Base-by-base conservation (phyloP, 2,113 vertebrate species). In the Thalassoma bifasciatum region DNA sequence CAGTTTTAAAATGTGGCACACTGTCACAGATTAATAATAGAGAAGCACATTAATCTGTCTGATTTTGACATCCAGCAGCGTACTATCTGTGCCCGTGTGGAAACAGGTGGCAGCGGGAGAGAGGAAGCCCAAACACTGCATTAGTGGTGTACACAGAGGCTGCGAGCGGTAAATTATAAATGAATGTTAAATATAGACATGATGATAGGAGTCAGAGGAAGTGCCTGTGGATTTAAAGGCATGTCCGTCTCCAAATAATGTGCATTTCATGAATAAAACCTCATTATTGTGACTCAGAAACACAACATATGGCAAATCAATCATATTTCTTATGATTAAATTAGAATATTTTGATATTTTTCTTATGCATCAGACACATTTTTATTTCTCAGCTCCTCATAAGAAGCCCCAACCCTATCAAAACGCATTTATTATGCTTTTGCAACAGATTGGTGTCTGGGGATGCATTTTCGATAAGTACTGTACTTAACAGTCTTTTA, bases 121-220 rank as follows among this genome's bases (percentile, higher is more conserved):
- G 44, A 49, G 30, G 6, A 46, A 26, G 38, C 53, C 37, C 19
- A 68, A 76, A 65, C 64, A 34, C 30, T 59, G 40, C 46, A 64
- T 76, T 72, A 49, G 63, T 34, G 52, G 10, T 17, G 67, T 23
- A 47, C 66, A 57, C 37, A 8, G 4, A 17, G 68, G 24, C 54
- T 22, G 10, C 12, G 51, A 66, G 66, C 56, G 21, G 38, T 85
- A 46, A 68, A 85, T 82, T 71, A 85, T 78, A 64, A 11, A 85
- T 81, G 68, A 73, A 70, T 26, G 54, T 61, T 74, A 74, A 73
- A 76, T 59, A 75, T 84, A 75, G 71, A 72, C 59, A 63, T 72
- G 62, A 76, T 72, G 63, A 74, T 64, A 57, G 60, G 53, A 72
- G 54, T 47, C 36, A 66, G 42, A 66, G 36, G 42, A 46, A 11